Evolutionary conservation across 2,113 vertebrate species (phyloP).

Genomic region (Melanostigma gelatinosum): DNA sequence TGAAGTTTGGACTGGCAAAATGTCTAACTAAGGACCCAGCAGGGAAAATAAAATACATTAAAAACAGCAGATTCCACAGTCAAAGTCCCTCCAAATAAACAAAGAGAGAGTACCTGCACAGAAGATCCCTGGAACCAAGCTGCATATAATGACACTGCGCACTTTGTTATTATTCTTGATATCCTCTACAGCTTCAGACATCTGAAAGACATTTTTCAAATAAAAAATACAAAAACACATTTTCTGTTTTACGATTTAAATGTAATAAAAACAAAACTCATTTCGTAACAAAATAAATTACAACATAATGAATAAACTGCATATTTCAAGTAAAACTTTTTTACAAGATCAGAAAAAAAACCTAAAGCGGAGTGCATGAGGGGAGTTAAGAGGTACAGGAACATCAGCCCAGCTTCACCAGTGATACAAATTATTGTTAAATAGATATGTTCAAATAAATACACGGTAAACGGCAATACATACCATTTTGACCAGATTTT

Average conservation of each 20-base stretch:
- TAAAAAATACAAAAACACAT: background rate
- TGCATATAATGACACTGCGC: conserved; percentile 92
- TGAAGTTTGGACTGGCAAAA: background rate
- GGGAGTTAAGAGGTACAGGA: background rate
- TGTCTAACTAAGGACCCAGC: background rate
- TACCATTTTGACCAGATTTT: conserved; percentile 94
- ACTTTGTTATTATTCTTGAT: conserved; percentile 95
- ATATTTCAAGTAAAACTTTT: background rate
- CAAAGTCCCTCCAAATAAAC: background rate
- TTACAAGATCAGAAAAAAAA: background rate
- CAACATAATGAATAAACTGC: background rate
- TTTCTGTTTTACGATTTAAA: background rate
- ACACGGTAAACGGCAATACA: conserved; percentile 60
- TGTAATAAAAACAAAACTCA: background rate
- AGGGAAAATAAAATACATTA: background rate
- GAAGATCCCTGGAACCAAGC: conserved; percentile 96
- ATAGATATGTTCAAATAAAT: background rate
- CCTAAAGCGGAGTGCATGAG: background rate
- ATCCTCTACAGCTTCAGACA: conserved; percentile 90
- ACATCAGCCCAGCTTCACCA: background rate
- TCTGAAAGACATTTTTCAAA: conserved; percentile 80
- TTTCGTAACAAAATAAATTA: background rate
- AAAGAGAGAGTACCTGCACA: conserved; percentile 89
- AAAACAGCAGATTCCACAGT: background rate
- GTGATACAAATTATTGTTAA: background rate